phyloP scores from a whole-genome alignment of 1,140 invertebrate species.

The Orius insidiosus region DNA sequence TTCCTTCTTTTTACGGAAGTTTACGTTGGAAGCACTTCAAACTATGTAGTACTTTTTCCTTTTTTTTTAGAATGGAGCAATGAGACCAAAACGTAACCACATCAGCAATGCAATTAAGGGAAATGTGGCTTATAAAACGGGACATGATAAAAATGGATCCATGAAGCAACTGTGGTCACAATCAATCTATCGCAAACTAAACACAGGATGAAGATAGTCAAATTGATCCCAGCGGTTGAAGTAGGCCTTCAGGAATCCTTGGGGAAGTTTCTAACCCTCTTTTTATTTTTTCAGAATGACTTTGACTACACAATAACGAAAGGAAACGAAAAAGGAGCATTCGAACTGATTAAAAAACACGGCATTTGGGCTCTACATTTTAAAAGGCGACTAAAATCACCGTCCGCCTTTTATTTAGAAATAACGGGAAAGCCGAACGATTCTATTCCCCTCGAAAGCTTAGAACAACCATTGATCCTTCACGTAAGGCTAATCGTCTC shows the following conservation, averaged over 20 bases:
- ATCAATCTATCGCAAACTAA: conserved; percentile 39
- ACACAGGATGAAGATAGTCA: conserved; percentile 41
- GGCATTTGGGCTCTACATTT: conserved; percentile 46
- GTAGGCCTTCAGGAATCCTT: conserved; percentile 22
- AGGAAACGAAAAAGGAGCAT: conserved; percentile 44
- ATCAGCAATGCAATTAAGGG: not conserved
- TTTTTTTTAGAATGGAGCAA: not conserved
- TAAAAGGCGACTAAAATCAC: conserved; percentile 33
- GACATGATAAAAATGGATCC: conserved; percentile 1
- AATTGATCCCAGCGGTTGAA: conserved; percentile 43
- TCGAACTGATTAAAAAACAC: conserved; percentile 42
- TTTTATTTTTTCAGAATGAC: conserved; percentile 26
- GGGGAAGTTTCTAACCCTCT: too few species aligned
- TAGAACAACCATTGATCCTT: conserved; percentile 23
- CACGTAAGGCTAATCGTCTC: conserved; percentile 23
- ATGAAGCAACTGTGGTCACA: conserved; percentile 28
- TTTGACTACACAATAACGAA: conserved; percentile 44
- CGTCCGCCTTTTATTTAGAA: conserved; percentile 36
- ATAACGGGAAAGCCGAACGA: conserved; percentile 32
- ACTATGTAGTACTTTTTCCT: too few species aligned
- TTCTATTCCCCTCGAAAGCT: conserved; percentile 9
- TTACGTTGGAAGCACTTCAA: too few species aligned
- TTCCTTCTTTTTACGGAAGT: too few species aligned
- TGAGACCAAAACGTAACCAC: not conserved
- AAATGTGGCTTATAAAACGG: not conserved